Evolutionary conservation across 1,140 invertebrate genomes (phyloP).

Genomic region (Proales similis): DNA sequence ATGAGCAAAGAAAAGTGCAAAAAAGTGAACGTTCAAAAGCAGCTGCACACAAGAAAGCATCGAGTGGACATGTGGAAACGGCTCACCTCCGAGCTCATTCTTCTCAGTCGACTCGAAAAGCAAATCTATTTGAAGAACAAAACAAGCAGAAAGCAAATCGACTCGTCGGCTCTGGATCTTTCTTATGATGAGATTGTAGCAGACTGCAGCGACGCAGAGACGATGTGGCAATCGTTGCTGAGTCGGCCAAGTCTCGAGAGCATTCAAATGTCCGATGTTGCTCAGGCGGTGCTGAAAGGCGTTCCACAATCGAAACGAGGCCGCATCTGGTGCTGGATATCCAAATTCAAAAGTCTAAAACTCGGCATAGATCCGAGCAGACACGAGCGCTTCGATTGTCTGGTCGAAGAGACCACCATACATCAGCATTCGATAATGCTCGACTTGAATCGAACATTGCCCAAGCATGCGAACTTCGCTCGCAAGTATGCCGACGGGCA

Average conservation of each 20-base stretch:
- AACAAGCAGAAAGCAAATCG: conserved; percentile 32
- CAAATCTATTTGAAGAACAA: conserved; percentile 16
- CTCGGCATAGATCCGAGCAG: not conserved
- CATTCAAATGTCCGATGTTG: conserved; percentile 2
- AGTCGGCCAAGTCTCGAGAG: conserved; percentile 2
- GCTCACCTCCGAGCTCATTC: conserved; percentile 24
- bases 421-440: conserved; percentile 36
- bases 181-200: conserved; percentile 19
- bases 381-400: not conserved
- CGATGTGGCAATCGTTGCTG: conserved; percentile 1
- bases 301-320: conserved; percentile 12
- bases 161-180: conserved; percentile 7
- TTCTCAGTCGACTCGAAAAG: conserved; percentile 32
- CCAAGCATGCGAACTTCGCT: conserved; percentile 81
- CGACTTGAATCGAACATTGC: conserved; percentile 67
- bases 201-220: conserved; percentile 29
- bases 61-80: conserved; percentile 38
- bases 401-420: conserved; percentile 22
- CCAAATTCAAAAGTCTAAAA: conserved; percentile 9
- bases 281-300: conserved; percentile 14
- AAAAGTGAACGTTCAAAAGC: not conserved
- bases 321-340: conserved; percentile 36
- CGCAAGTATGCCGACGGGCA: conserved; percentile 79
- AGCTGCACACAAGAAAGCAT: too few relatives aligned
- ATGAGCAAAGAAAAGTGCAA: not conserved